Evolutionary conservation across 2,888 invertebrate genomes (phyloP), one percentile per base, ranked within the genome.

Genomic region (Himalopsyche anomala): DNA sequence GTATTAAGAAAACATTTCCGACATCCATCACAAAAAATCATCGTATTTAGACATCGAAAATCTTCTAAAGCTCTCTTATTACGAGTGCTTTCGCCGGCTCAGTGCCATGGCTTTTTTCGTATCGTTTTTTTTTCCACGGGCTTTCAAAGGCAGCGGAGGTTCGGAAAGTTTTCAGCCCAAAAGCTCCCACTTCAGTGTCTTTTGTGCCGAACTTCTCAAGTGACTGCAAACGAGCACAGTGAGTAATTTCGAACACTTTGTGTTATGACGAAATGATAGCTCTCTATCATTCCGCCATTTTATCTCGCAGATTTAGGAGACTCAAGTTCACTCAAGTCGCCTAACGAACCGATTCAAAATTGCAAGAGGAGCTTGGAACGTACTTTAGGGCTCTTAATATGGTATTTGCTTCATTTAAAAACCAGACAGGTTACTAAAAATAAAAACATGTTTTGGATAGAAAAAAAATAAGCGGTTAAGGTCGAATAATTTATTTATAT

Each of bases 211-310:
- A 62, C 19, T 62, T 62, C 19, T 62, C 62, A 19, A 62, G 62
- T 62, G 19, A 62, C 62, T 62, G 62, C 62, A 28, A 62, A 62
- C 62, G 62, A 62, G 62, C 62, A 19, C 8, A 1, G 19, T 8
- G 62, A 62, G 62, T 19, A 62, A 62, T 62, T 62, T 62, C 19
- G 62, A 62, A 62, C 62, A 62, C 62, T 62, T 62, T 62, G 62
- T 62, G 62, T 62, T 62, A 62, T 62, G 62, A 62, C 62, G 62
- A 62, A 28, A 28, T 9, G 19, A 62, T 62, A 19, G n/a, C 19
- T 12, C 28, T 62, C 62, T 62, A 62, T 62, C 62, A n/a, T 51
- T 62, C 19, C 62, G 62, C 62, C 62, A 62, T 62, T 62, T 62
- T 62, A 62, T 62, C 62, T 62, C 19, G 19, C 6, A 62, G 62